These are phyloP conservation scores for Buphagus erythrorhynchus DNA, from an alignment of 2,797 vertebrate species.

Conservation along the genomic window DNA sequence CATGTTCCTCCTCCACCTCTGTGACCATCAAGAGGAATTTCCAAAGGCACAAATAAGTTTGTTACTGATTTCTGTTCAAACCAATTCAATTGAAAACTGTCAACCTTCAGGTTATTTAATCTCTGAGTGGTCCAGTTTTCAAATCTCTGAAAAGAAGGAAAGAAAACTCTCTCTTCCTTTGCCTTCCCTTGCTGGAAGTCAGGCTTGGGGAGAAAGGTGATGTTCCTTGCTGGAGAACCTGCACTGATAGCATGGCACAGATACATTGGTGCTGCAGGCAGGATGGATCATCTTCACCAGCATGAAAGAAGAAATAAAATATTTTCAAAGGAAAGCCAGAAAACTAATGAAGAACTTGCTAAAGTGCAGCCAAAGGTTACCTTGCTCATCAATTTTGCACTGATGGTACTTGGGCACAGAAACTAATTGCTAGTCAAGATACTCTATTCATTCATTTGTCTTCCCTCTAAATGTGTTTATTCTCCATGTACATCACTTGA, in stretches of 20 bases:
- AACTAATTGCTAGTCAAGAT: constrained; percentile 68
- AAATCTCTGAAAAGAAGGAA: not conserved
- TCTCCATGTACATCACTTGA: constrained; percentile 68
- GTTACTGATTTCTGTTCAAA: constrained; percentile 19
- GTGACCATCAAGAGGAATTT: not conserved
- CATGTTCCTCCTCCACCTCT: not conserved
- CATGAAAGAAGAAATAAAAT: constrained; percentile 20
- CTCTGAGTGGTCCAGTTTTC: not conserved
- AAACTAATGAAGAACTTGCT: constrained; percentile 65
- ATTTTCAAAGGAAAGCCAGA: constrained; percentile 54
- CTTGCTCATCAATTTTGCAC: constrained; percentile 54
- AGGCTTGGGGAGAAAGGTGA: not conserved
- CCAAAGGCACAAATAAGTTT: constrained; percentile 1
- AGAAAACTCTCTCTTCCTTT: not conserved
- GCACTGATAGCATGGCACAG: rapidly evolving
- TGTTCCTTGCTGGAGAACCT: not conserved
- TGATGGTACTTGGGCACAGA: constrained; percentile 58
- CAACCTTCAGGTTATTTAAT: constrained; percentile 25
- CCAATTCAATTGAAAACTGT: not conserved
- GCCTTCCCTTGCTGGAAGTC: not conserved
- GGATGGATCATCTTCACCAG: not conserved
- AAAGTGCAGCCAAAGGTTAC: constrained; percentile 70
- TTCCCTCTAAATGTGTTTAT: constrained; percentile 67
- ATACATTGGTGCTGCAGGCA: not conserved
- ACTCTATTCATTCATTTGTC: constrained; percentile 62